Evolutionary conservation across 2,113 vertebrate species (phyloP), one percentile per base, ranked within the genome.

Genomic region (Labeo rohita): DNA sequence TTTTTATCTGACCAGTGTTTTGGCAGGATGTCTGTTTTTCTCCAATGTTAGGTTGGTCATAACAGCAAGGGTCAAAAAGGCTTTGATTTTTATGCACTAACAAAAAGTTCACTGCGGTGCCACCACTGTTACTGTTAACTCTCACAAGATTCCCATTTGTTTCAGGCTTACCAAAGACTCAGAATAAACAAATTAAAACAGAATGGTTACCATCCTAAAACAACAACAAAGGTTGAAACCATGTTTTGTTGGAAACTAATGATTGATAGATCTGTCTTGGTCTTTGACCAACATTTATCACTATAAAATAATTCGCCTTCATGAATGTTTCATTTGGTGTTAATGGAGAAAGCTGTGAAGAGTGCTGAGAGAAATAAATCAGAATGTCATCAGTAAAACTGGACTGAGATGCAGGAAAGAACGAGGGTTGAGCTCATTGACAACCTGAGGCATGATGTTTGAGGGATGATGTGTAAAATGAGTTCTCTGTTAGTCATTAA

Each of bases 301-400:
- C 18, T 59, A 59, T 59, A 16, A 59, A 59, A 59, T 59, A 59
- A 18, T 21, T 59, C 54, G 21, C 54, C 54, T 59, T 21, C 18
- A 59, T 59, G 54, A 59, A 59, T 21, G 54, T 59, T 59, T 59
- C 6, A 59, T 59, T 59, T 16, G 1, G 15, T 59, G 56, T 56
- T 56, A 59, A 59, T n/a, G 56, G 56, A 59, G 21, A 59, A 8
- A 8, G 16, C 56, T 59, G 56, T 59, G 56, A 59, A 21, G 16
- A 56, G 16, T 56, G 54, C 8, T 49, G 36, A 73, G 43, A 73
- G 39, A 23, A 73, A 73, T 73, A 73, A 47, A 73, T 73, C 70
- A 73, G 70, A n/a, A 73, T 47, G 70, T 47, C 70, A 70, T 15
- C 8, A 43, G 66, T 6, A 47, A 74, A 74, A n/a, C 72, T 43